Percentiles rank a stretch among this genome's conserved stretches.
Evolutionary conservation across 1,140 invertebrate species (phyloP).

Genomic region (Druon quercuslanigerum): DNA sequence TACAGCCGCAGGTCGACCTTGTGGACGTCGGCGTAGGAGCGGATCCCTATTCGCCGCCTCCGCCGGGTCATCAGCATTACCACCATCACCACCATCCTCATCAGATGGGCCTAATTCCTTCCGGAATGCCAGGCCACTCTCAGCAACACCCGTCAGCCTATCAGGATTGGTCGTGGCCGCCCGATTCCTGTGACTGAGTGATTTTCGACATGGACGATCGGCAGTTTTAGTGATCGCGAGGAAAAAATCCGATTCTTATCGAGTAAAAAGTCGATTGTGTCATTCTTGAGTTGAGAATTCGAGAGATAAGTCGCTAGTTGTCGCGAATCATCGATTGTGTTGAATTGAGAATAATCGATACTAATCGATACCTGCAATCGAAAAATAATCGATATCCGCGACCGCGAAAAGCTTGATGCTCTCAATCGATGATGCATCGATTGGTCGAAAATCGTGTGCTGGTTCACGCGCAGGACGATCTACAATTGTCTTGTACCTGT

Average conservation of each 20-base stretch:
- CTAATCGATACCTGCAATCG: constrained; percentile 3
- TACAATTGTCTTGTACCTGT: constrained; percentile 9
- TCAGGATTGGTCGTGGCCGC: constrained; percentile 71
- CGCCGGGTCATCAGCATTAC: constrained; percentile 73
- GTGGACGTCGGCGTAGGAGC: constrained; percentile 68
- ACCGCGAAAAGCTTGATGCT: background rate
- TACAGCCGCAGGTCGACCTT: constrained; percentile 61
- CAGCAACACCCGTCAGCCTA: constrained; percentile 63
- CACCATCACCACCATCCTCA: constrained; percentile 63
- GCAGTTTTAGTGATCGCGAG: background rate
- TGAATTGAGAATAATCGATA: no score
- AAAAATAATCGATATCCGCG: background rate
- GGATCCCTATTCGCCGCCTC: constrained; percentile 73
- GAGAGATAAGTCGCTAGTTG: no score
- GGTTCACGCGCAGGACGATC: constrained; percentile 13
- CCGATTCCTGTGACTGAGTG: constrained; percentile 68
- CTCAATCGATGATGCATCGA: background rate
- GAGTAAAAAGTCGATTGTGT: no score
- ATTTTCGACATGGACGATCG: background rate
- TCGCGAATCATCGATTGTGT: no score
- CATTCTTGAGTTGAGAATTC: no score
- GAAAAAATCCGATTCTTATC: background rate
- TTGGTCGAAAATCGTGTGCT: background rate
- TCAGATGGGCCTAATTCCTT: constrained; percentile 63
- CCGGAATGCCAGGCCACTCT: constrained; percentile 57